These are phyloP conservation scores for Petrocephalus microphthalmus DNA, from an alignment of 2,113 vertebrate genomes.

Conservation along the genomic window DNA sequence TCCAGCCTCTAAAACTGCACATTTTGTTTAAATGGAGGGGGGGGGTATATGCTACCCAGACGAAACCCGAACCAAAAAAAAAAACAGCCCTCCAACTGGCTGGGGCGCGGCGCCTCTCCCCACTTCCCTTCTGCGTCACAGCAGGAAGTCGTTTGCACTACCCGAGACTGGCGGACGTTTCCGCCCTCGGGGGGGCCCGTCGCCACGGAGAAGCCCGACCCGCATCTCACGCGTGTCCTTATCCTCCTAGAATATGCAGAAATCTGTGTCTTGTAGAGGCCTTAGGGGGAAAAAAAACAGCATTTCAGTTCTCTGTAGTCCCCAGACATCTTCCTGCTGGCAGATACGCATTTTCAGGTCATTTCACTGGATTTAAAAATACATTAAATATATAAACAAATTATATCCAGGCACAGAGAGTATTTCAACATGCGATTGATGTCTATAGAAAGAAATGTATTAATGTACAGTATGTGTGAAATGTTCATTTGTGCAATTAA, in stretches of 20 bases:
- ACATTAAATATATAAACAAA: background rate
- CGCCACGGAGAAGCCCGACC: background rate
- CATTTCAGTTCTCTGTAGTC: background rate
- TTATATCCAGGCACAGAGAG: conserved; percentile 30
- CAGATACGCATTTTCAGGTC: conserved; percentile 25
- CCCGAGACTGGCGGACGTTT: conserved; percentile 19
- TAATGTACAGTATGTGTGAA: conserved; percentile 32
- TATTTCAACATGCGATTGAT: conserved; percentile 16
- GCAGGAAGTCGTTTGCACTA: conserved; percentile 46
- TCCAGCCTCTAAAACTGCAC: background rate
- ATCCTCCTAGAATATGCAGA: background rate
- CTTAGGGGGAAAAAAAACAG: background rate
- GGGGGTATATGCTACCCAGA: background rate
- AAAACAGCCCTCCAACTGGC: background rate
- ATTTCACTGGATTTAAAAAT: conserved; percentile 37
- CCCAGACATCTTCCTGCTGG: conserved; percentile 6
- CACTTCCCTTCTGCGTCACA: conserved; percentile 11
- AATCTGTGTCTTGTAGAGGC: background rate
- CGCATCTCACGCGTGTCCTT: background rate
- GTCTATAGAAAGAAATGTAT: conserved; percentile 22
- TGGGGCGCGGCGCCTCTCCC: background rate
- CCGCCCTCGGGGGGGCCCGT: conserved; percentile 14
- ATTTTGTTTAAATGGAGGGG: background rate
- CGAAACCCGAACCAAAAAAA: background rate
- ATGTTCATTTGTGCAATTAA: conserved; percentile 21